phyloP scores from a whole-genome alignment of 64 coral and sea anemone genomes.

The Hydrozoanthus tunicans region DNA sequence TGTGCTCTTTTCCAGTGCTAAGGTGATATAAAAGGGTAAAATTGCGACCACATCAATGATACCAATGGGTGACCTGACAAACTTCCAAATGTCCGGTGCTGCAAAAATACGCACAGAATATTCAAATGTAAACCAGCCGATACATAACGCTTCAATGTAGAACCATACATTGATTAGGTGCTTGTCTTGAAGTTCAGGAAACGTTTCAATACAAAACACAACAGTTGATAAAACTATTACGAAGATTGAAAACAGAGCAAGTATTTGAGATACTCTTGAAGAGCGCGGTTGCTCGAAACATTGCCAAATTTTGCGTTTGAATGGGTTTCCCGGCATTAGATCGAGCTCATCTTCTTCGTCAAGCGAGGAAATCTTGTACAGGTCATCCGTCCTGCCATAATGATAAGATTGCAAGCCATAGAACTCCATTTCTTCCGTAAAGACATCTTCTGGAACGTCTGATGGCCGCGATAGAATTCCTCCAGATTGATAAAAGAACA shows the following conservation, averaged over 20 bases:
- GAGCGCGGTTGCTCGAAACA: slow-evolving; percentile 77
- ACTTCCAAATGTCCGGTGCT: slow-evolving; percentile 49
- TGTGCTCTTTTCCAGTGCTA: slow-evolving; percentile 44
- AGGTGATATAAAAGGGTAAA: slow-evolving; percentile 70
- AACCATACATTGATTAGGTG: slow-evolving; percentile 67
- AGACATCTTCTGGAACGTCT: slow-evolving; percentile 63
- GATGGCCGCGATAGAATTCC: slow-evolving; percentile 77
- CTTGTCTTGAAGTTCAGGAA: slow-evolving; percentile 49
- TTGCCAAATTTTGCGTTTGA: slow-evolving; percentile 70
- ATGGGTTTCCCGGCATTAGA: slow-evolving; percentile 37
- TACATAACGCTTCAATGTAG: slow-evolving; percentile 67
- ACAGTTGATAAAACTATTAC: slow-evolving; percentile 70
- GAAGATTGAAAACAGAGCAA: slow-evolving; percentile 69
- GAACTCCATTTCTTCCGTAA: slow-evolving; percentile 76
- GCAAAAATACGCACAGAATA: slow-evolving; percentile 61
- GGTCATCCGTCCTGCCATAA: not conserved
- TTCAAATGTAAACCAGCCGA: slow-evolving; percentile 74
- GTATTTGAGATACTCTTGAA: slow-evolving; percentile 27
- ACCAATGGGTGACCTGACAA: slow-evolving; percentile 65
- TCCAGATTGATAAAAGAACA: slow-evolving; percentile 91
- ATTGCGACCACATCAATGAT: slow-evolving; percentile 75
- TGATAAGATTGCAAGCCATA: slow-evolving; percentile 60
- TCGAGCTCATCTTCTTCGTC: not conserved
- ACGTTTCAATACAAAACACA: slow-evolving; percentile 78
- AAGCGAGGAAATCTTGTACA: slow-evolving; percentile 21